Conservation (phyloP, 2,113 vertebrate genomes). For the Dipodomys merriami region DNA sequence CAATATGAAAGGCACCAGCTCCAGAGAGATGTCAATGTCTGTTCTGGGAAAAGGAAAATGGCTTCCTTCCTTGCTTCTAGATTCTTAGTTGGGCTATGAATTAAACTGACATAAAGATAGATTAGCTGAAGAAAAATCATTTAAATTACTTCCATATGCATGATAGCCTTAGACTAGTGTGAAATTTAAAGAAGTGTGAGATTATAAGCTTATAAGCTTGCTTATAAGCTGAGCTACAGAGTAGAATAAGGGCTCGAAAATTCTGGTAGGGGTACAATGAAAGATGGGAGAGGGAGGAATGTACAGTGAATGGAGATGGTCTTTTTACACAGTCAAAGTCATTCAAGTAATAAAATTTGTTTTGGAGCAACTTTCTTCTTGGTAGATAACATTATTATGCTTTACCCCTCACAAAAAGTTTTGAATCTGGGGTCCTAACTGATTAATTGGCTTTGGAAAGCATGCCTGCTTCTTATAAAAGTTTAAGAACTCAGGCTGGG, state of each 20-base stretch:
- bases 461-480: not conserved
- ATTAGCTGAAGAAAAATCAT: not conserved
- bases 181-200: not conserved
- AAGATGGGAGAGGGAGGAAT: not conserved
- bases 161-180: not conserved
- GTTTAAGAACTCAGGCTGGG: no score
- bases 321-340: not conserved
- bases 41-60: not conserved
- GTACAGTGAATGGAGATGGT: not conserved
- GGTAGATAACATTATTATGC: not conserved
- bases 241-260: not conserved
- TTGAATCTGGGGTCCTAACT: not conserved
- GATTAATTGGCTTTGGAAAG: not conserved
- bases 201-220: no score
- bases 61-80: not conserved
- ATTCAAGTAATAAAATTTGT: not conserved
- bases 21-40: not conserved
- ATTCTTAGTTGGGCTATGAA: not conserved
- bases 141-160: not conserved
- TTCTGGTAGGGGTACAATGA: not conserved
- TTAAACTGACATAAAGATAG: not conserved
- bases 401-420: not conserved
- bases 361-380: not conserved
- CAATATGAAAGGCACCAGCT: not conserved
- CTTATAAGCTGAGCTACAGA: not conserved